Evolutionary conservation across 2,797 vertebrate genomes (phyloP).

Genomic region (Cynodonichthys magdalenae): DNA sequence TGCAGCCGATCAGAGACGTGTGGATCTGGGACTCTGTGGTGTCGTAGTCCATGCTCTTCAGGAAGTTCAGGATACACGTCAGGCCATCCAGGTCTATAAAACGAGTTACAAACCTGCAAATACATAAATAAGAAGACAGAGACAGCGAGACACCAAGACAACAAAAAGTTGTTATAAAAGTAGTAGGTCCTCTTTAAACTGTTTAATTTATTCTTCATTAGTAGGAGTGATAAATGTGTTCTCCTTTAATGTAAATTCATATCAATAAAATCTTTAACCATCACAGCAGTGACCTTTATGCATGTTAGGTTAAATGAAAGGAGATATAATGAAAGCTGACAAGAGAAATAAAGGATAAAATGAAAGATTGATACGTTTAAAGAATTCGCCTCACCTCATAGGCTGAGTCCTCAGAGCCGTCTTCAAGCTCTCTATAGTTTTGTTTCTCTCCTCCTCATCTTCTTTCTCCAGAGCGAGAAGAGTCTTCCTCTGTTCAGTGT

Average conservation of each 20-base stretch:
- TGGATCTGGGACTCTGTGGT: slow-evolving; percentile 98
- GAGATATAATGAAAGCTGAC: slow-evolving; percentile 24
- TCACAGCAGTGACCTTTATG: slow-evolving; percentile 30
- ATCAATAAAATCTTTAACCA: neutral
- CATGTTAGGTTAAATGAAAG: slow-evolving; percentile 20
- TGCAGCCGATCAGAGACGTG: slow-evolving; percentile 98
- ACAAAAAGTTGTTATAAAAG: neutral
- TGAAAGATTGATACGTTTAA: neutral
- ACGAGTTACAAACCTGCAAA: slow-evolving; percentile 93
- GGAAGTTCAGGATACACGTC: slow-evolving; percentile 95
- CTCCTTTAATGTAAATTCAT: slow-evolving; percentile 2
- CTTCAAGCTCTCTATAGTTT: slow-evolving; percentile 97
- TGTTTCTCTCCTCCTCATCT: slow-evolving; percentile 96
- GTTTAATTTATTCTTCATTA: no score
- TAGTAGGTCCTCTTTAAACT: no score
- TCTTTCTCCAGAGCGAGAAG: slow-evolving; percentile 95
- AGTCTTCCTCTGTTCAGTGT: slow-evolving; percentile 87
- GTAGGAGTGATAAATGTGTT: no score
- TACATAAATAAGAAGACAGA: neutral
- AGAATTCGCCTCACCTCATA: slow-evolving; percentile 86
- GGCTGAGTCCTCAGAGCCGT: slow-evolving; percentile 97
- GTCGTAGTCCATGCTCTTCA: slow-evolving; percentile 99
- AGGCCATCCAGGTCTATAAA: slow-evolving; percentile 98
- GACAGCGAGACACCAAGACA: no score
- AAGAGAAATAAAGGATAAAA: slow-evolving; percentile 10